phyloP scores from a whole-genome alignment of 2,888 invertebrate species.

The Maniola hyperantus region DNA sequence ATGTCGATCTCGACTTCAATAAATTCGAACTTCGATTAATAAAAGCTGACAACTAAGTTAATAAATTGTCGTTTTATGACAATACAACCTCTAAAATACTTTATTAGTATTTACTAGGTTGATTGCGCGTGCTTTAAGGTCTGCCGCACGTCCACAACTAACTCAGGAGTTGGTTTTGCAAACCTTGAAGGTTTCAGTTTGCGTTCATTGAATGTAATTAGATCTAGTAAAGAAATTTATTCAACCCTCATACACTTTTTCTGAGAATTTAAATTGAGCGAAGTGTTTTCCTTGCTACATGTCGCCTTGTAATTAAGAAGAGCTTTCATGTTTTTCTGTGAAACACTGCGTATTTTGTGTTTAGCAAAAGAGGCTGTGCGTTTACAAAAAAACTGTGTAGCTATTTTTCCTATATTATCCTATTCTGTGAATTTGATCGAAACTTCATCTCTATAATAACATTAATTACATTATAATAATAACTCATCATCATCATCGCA shows the following conservation, averaged over 20 bases:
- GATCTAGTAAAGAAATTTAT: slow-evolving; percentile 43
- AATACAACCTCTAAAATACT: slow-evolving; percentile 67
- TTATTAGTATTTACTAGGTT: slow-evolving; percentile 56
- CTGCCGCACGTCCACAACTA: slow-evolving; percentile 65
- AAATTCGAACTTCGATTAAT: slow-evolving; percentile 36
- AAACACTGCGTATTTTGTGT: neutral
- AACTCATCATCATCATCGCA: no score
- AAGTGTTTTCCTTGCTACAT: neutral
- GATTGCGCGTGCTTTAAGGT: slow-evolving; percentile 70
- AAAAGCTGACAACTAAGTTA: slow-evolving; percentile 34
- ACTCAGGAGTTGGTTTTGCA: slow-evolving; percentile 48
- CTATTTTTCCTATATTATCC: no score
- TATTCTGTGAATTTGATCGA: no score
- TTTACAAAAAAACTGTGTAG: no score
- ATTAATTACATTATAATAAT: no score
- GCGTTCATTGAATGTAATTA: slow-evolving; percentile 51
- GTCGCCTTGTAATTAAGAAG: neutral
- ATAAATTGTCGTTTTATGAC: slow-evolving; percentile 34
- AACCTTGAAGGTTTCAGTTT: slow-evolving; percentile 74
- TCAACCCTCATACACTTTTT: slow-evolving; percentile 31
- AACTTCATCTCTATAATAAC: no score
- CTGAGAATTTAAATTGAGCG: neutral
- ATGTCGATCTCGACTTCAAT: slow-evolving; percentile 45
- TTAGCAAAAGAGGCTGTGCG: neutral
- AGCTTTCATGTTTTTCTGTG: neutral